Percentiles rank a stretch among this genome's conserved stretches.
These are phyloP conservation scores for Petaurus breviceps DNA, from an alignment of 2,113 vertebrate genomes.

Conservation along the genomic window DNA sequence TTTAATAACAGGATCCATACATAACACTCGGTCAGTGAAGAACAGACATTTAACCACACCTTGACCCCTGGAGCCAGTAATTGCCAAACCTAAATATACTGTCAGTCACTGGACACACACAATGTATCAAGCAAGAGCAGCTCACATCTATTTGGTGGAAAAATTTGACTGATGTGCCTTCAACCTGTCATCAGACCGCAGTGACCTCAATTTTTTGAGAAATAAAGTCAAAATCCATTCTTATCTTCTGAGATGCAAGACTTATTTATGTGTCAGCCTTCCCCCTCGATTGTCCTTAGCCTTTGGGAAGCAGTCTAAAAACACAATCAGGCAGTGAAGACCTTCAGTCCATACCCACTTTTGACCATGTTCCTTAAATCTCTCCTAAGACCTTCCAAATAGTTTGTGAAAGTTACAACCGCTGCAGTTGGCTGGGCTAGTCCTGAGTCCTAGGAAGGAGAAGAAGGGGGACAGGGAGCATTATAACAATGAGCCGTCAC, in stretches of 20 bases:
- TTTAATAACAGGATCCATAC: slow-evolving; percentile 26
- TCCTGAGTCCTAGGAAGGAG: background rate
- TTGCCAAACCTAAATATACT: slow-evolving; percentile 75
- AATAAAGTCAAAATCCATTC: slow-evolving; percentile 81
- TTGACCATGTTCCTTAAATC: slow-evolving; percentile 65
- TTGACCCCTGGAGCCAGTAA: slow-evolving; percentile 74
- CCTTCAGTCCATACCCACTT: slow-evolving; percentile 31
- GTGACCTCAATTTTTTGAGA: slow-evolving; percentile 85
- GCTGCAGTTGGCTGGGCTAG: background rate
- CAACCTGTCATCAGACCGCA: slow-evolving; percentile 78
- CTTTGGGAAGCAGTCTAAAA: slow-evolving; percentile 76
- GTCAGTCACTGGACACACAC: slow-evolving; percentile 70
- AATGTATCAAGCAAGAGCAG: slow-evolving; percentile 77
- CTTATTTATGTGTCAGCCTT: slow-evolving; percentile 81
- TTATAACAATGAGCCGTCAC: background rate
- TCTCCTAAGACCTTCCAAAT: background rate
- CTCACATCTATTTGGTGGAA: slow-evolving; percentile 32
- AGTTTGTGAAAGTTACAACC: background rate
- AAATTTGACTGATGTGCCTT: slow-evolving; percentile 81
- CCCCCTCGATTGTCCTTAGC: slow-evolving; percentile 73
- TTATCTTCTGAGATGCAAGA: slow-evolving; percentile 81
- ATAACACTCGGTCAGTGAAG: background rate
- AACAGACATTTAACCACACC: slow-evolving; percentile 55
- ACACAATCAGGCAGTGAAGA: slow-evolving; percentile 65
- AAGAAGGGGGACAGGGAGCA: background rate